A percentile compares a stretch with the other conserved stretches of the same genome.
These are phyloP conservation scores for Pammene aurita DNA, from an alignment of 2,888 invertebrate genomes.

Conservation along the genomic window DNA sequence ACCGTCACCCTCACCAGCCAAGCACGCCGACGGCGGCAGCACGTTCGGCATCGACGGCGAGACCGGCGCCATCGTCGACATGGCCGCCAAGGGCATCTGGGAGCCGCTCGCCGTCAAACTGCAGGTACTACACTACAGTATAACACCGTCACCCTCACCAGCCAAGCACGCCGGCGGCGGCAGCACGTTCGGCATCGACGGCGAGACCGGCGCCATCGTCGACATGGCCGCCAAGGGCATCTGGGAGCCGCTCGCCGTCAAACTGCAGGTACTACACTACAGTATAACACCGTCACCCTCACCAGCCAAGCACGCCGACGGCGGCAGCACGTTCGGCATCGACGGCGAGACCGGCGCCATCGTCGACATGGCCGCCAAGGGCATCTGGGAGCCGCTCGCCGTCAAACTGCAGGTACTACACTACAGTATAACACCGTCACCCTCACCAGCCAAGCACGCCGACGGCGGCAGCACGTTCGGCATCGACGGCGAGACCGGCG, in stretches of 20 bases:
- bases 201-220: constrained; percentile 94
- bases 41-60: constrained; percentile 98
- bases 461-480: constrained; percentile 88
- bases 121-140: constrained; percentile 74
- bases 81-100: constrained; percentile 95
- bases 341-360: constrained; percentile 97
- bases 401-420: constrained; percentile 91
- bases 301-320: constrained; percentile 91
- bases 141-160: background rate
- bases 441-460: constrained; percentile 89
- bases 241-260: constrained; percentile 98
- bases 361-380: constrained; percentile 94
- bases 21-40: constrained; percentile 86
- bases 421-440: background rate
- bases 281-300: background rate
- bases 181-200: constrained; percentile 94
- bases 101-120: constrained; percentile 98
- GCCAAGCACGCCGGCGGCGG: constrained; percentile 91
- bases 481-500: constrained; percentile 97
- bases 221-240: constrained; percentile 95
- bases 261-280: constrained; percentile 85
- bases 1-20: constrained; percentile 80
- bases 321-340: constrained; percentile 90
- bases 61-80: constrained; percentile 95
- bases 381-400: constrained; percentile 98